Evolutionary conservation across 2,113 vertebrate species (phyloP), one percentile per base, ranked within the genome.

Genomic region (Synchiropus splendidus): DNA sequence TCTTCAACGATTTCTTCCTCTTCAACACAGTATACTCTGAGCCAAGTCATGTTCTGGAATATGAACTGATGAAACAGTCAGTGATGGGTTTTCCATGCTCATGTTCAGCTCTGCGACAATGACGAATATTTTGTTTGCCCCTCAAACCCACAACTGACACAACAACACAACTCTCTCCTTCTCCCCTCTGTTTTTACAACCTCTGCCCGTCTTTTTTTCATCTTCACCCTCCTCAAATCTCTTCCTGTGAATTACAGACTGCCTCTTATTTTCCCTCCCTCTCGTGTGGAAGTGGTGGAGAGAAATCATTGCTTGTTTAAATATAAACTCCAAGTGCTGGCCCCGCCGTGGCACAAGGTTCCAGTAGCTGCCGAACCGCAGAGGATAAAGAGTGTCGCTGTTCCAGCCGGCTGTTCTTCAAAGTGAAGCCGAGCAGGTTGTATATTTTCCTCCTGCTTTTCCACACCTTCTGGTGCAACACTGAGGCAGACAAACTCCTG

Each of bases 261-360:
- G 42, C 51, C 51, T 66, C 67, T 75, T 68, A 54, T 77, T 64
- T 65, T 40, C 42, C 45, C 15, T 51, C 44, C 53, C 35, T 16
- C 60, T 60, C 62, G 52, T 41, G 55, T 73, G 70, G 75, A 83
- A 81, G 78, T 75, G 77, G 67, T 54, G 61, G 66, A 61, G 48
- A 77, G 74, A 71, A 79, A 78, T 77, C 72, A 73, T 72, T 78
- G 68, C 78, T 69, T 82, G 74, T 83, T 83, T 85, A 81, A 83
- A 82, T 83, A 75, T 74, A 80, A 77, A 70, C 72, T 58, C 59
- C 39, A 66, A 74, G 68, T 61, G 69, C 72, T 54, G 70, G 66
- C 63, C 78, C 61, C 61, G 51, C 53, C 54, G 37, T 74, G 70
- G 67, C 72, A 63, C 31, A 31, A 47, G 58, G 58, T 67, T 79